These are phyloP conservation scores for Drosophila micromelanica DNA, from an alignment of 1,140 invertebrate species.

Conservation along the genomic window DNA sequence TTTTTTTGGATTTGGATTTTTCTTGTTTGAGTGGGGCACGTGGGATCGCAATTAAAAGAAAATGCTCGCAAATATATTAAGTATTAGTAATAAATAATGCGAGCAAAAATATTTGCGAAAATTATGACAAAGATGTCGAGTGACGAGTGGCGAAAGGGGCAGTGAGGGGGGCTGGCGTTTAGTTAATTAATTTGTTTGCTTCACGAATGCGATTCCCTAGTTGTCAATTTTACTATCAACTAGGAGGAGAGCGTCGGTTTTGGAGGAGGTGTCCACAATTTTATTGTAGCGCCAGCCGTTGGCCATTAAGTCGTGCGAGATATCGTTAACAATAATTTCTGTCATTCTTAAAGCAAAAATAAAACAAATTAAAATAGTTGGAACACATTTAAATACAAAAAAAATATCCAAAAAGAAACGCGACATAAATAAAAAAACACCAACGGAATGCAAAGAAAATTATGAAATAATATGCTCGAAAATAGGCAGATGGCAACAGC, in stretches of 20 bases:
- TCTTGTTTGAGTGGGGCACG: constrained; percentile 50
- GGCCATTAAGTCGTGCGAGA: constrained; percentile 57
- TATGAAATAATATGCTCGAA: constrained; percentile 74
- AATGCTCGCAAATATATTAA: constrained; percentile 67
- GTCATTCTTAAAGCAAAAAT: constrained; percentile 75
- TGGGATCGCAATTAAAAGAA: constrained; percentile 75
- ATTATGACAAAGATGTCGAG: constrained; percentile 49
- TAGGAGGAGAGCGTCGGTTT: neutral
- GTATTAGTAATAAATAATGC: constrained; percentile 79
- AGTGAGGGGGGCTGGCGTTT: constrained; percentile 11
- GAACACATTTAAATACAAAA: constrained; percentile 40
- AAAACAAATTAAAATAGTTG: constrained; percentile 80
- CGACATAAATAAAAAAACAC: constrained; percentile 12
- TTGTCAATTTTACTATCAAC: constrained; percentile 66
- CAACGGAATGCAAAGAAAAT: constrained; percentile 29
- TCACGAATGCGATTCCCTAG: constrained; percentile 29
- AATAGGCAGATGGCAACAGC: constrained; percentile 64
- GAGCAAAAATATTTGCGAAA: constrained; percentile 41
- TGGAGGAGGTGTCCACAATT: neutral
- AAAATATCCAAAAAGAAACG: constrained; percentile 6
- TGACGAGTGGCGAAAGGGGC: neutral
- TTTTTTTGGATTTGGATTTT: neutral
- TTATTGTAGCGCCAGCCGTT: constrained; percentile 47
- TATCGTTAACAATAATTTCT: constrained; percentile 80
- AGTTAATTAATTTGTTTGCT: constrained; percentile 73